Conservation (phyloP, 2,888 invertebrate genomes). For the Bibio marci region DNA sequence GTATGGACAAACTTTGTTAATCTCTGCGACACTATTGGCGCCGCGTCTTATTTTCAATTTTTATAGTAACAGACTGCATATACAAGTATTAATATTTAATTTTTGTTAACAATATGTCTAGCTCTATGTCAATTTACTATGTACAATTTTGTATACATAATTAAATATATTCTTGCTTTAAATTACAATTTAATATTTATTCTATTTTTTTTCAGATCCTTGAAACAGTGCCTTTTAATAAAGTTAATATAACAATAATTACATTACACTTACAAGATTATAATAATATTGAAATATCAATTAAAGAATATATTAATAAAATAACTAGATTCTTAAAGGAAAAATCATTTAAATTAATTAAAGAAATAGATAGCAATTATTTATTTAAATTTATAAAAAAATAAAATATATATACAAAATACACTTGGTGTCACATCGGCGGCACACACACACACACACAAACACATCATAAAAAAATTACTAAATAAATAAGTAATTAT, state of each 20-base stretch:
- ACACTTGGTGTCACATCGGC: background rate
- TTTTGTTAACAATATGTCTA: too few relatives aligned
- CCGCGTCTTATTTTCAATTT: too few relatives aligned
- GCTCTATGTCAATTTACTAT: too few relatives aligned
- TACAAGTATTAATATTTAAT: too few relatives aligned
- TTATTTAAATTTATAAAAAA: slow-evolving; percentile 11
- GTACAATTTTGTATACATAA: too few relatives aligned
- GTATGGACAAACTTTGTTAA: too few relatives aligned
- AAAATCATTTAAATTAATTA: slow-evolving; percentile 27
- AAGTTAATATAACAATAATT: slow-evolving; percentile 27
- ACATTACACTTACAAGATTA: slow-evolving; percentile 24
- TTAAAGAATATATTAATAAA: slow-evolving; percentile 20
- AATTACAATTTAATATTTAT: background rate
- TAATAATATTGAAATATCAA: slow-evolving; percentile 5
- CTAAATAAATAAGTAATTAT: background rate
- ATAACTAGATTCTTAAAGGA: slow-evolving; percentile 27
- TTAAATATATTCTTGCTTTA: too few relatives aligned
- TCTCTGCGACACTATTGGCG: too few relatives aligned
- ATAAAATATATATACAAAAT: slow-evolving; percentile 14
- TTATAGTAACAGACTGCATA: too few relatives aligned
- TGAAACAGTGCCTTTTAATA: slow-evolving; percentile 28
- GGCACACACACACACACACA: background rate
- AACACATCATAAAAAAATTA: background rate
- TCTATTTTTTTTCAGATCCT: slow-evolving; percentile 18
- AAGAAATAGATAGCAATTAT: slow-evolving; percentile 26